phyloP scores from a whole-genome alignment of 1,140 invertebrate genomes.

The Meloidogyne hapla region DNA sequence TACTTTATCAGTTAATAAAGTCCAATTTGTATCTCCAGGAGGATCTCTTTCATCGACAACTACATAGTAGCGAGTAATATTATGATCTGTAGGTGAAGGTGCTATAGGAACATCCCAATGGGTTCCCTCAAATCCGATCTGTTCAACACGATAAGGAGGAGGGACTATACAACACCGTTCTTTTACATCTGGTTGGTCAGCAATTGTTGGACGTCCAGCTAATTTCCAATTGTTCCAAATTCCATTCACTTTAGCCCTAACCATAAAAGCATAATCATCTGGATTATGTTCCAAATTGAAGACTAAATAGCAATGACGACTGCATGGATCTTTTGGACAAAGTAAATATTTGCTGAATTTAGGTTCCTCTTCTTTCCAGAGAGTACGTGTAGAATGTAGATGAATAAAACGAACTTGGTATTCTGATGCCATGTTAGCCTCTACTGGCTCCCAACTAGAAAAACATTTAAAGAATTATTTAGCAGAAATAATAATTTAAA shows the following conservation, averaged over 20 bases:
- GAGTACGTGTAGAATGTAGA: conserved; percentile 47
- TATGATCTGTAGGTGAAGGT: conserved; percentile 59
- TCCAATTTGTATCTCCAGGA: conserved; percentile 64
- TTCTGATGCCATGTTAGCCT: conserved; percentile 55
- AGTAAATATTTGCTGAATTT: conserved; percentile 51
- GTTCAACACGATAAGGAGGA: conserved; percentile 60
- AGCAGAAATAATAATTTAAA: background rate
- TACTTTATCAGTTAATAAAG: conserved; percentile 61
- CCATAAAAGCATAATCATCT: conserved; percentile 53
- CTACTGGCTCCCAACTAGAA: conserved; percentile 52
- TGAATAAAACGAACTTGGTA: conserved; percentile 62
- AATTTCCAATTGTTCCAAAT: conserved; percentile 63
- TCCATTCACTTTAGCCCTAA: conserved; percentile 63
- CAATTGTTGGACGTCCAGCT: conserved; percentile 46
- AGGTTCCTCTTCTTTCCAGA: conserved; percentile 55
- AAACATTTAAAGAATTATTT: too few species aligned
- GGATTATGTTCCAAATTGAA: conserved; percentile 60
- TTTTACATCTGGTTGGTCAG: conserved; percentile 55
- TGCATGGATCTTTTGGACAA: conserved; percentile 60
- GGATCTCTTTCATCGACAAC: conserved; percentile 63
- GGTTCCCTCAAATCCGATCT: conserved; percentile 57
- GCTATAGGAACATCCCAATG: conserved; percentile 58
- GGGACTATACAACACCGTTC: conserved; percentile 62
- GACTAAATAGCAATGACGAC: conserved; percentile 59
- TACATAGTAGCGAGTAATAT: conserved; percentile 62